Percentiles rank a stretch among this genome's conserved stretches.
Conservation (phyloP, 2,888 invertebrate genomes). For the Melanostoma scalare region DNA sequence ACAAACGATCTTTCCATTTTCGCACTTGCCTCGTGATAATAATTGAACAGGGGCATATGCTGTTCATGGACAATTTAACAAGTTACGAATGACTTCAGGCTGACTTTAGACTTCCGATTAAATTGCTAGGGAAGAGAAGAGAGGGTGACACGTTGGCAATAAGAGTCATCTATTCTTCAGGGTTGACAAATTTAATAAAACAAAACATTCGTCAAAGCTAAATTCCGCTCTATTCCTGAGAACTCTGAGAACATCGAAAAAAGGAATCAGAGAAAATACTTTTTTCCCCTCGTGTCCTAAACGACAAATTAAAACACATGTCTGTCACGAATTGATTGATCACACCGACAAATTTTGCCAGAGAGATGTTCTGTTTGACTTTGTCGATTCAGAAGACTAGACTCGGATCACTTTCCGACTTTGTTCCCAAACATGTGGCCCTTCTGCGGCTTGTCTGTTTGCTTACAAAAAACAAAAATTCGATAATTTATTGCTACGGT, state of each 20-base stretch:
- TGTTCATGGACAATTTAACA: no score
- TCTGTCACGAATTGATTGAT: conserved; percentile 68
- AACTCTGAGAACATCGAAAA: conserved; percentile 5
- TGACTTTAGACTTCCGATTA: no score
- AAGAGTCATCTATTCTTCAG: no score
- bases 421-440: background rate
- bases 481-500: conserved; percentile 27
- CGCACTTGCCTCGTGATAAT: no score
- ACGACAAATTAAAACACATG: conserved; percentile 64
- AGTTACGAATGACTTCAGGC: no score
- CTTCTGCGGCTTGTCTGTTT: conserved; percentile 11
- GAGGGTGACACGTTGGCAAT: no score
- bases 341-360: conserved; percentile 53
- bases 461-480: conserved; percentile 8
- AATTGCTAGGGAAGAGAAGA: no score
- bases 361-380: conserved; percentile 1
- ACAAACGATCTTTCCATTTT: no score
- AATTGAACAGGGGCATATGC: no score
- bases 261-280: background rate
- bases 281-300: conserved; percentile 22
- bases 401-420: no score
- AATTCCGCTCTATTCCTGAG: conserved; percentile 6
- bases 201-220: conserved; percentile 1
- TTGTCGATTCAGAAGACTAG: background rate
- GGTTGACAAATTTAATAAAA: background rate